phyloP scores from a whole-genome alignment of 2,888 invertebrate species.

The Cephus nigrinus region DNA sequence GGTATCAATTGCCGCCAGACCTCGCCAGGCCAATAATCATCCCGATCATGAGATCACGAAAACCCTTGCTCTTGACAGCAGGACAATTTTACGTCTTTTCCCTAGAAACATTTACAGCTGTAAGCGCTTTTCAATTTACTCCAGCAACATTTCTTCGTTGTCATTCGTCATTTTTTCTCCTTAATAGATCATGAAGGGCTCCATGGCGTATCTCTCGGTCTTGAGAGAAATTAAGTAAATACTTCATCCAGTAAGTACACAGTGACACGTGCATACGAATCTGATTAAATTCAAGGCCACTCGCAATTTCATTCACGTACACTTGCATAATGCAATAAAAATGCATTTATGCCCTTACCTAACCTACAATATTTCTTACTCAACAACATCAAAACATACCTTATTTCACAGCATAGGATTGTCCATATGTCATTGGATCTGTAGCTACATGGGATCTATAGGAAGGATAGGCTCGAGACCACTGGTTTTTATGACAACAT shows the following conservation, averaged over 20 bases:
- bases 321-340: neutral
- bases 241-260: neutral
- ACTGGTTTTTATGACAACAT: neutral
- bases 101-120: neutral
- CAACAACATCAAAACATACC: neutral
- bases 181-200: slow-evolving; percentile 36
- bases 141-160: neutral
- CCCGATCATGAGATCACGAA: neutral
- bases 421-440: neutral
- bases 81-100: neutral
- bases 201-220: slow-evolving; percentile 36
- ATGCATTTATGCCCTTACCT: neutral
- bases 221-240: slow-evolving; percentile 25
- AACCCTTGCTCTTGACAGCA: neutral
- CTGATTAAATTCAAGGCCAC: neutral
- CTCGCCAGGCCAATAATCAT: neutral
- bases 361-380: neutral
- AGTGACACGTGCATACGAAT: neutral
- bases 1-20: neutral
- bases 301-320: no score
- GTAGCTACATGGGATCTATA: neutral
- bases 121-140: neutral
- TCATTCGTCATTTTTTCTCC: neutral
- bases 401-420: neutral
- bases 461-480: neutral